Base-by-base conservation (phyloP, 2,797 vertebrate genomes). In the Spea hammondii region DNA sequence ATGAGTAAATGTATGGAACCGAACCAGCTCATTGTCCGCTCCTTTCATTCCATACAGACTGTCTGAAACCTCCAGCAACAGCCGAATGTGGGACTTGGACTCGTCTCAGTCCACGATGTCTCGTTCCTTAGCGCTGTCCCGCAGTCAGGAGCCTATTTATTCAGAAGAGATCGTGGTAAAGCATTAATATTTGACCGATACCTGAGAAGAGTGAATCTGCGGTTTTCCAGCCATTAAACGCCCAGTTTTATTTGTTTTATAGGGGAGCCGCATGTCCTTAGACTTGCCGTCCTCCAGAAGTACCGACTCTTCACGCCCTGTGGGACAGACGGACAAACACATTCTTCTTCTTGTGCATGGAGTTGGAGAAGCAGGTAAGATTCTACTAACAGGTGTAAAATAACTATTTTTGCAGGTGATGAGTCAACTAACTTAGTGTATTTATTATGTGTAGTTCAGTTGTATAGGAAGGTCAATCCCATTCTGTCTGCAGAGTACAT, bases 291-390 rank as follows among this genome's bases (percentile, higher is more conserved):
- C 91, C 0, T 88, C 87, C 73, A 90, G 93, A 32, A 86, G 84
- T 5, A 81, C 89, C 47, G 93, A 94, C 67, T 89, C 95, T 17
- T 85, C 95, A 45, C 94, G 97, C 54, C 95, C 94, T 0, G 94
- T 99, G 81, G 96, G 96, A 85, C 97, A 97, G 72, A 94, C 96
- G 59, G 96, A 99, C 89, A 98, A 96, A 78, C 96, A 99, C 85
- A 99, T 99, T 85, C 93, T 98, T 83, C 90, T 99, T 67, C 90
- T 96, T 82, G 97, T 99, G 9, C 97, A 99, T 77, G 98, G 98
- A 13, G 96, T 99, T 5, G 96, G 94, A 46, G 92, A 89, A 53
- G 96, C 97, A 89, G 97, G 98, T 98, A 84, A 88, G 86, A 68
- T 44, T 65, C 0, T 65, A 14, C 32, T 32, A 2, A 32, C 32